phyloP scores from a whole-genome alignment of 2,113 vertebrate species.

The Arvicanthis niloticus region DNA sequence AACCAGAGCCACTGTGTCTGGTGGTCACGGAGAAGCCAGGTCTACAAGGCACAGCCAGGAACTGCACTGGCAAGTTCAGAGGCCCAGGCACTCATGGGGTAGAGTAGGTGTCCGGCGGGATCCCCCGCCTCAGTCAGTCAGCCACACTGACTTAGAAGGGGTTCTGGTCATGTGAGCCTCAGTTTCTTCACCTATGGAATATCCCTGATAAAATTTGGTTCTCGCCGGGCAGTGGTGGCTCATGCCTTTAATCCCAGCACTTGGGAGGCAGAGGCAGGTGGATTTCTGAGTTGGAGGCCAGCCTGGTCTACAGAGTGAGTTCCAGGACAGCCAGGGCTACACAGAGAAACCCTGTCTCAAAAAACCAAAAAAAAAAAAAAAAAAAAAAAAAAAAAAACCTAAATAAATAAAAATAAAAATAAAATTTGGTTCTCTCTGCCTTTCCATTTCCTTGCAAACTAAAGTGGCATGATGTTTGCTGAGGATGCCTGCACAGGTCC shows the following conservation, averaged over 20 bases:
- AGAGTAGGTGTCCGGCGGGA: neutral
- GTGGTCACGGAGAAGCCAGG: neutral
- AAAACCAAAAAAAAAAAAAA: too few species aligned
- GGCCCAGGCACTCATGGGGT: neutral
- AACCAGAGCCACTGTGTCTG: neutral
- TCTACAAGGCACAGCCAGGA: neutral
- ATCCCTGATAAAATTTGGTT: neutral
- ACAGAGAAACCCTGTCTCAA: too few species aligned
- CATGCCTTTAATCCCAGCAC: too few species aligned
- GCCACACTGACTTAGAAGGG: rapidly evolving
- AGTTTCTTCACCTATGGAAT: neutral
- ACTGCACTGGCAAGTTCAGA: neutral
- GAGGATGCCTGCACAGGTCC: neutral
- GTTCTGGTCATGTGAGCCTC: neutral
- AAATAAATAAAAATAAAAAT: too few species aligned
- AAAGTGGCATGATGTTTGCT: neutral
- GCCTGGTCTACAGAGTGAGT: too few species aligned
- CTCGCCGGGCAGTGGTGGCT: too few species aligned
- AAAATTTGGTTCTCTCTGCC: neutral
- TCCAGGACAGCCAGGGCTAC: too few species aligned
- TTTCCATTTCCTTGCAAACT: neutral
- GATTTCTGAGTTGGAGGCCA: too few species aligned
- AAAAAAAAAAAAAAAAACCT: too few species aligned
- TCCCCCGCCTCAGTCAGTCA: neutral
- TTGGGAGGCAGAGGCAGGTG: too few species aligned